These are phyloP conservation scores for Diaperis boleti DNA, from an alignment of 2,888 invertebrate species.

Conservation along the genomic window DNA sequence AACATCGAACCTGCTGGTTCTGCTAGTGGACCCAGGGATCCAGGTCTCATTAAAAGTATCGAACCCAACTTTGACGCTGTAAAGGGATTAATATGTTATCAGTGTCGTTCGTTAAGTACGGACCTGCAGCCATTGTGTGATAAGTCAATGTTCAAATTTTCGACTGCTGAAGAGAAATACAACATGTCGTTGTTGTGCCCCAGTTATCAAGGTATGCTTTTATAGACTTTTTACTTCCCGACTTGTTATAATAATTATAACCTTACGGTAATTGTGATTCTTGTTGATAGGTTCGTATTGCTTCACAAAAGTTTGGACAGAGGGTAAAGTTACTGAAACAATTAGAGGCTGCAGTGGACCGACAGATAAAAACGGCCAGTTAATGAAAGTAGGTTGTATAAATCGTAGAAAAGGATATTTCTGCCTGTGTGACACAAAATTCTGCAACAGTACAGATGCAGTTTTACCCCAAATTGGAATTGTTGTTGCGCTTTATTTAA, in stretches of 20 bases:
- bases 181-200: slow-evolving; percentile 49
- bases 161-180: slow-evolving; percentile 40
- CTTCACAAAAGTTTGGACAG: slow-evolving; percentile 43
- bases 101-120: slow-evolving; percentile 45
- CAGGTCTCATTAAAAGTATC: slow-evolving; percentile 11
- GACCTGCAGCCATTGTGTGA: slow-evolving; percentile 46
- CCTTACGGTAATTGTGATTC: neutral
- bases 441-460: slow-evolving; percentile 32
- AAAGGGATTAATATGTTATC: slow-evolving; percentile 47
- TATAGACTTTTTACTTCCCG: slow-evolving; percentile 8
- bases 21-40: slow-evolving; percentile 3
- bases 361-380: slow-evolving; percentile 42
- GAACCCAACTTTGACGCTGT: slow-evolving; percentile 35
- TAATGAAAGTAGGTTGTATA: slow-evolving; percentile 47
- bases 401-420: neutral
- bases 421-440: slow-evolving; percentile 33
- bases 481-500: neutral
- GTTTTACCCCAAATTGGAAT: neutral
- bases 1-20: neutral
- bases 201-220: slow-evolving; percentile 29
- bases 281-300: slow-evolving; percentile 42
- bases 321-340: slow-evolving; percentile 34
- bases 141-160: slow-evolving; percentile 44
- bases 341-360: slow-evolving; percentile 47
- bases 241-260: too few species aligned